Conservation (phyloP, 2,113 vertebrate genomes). For the Misgurnus anguillicaudatus region DNA sequence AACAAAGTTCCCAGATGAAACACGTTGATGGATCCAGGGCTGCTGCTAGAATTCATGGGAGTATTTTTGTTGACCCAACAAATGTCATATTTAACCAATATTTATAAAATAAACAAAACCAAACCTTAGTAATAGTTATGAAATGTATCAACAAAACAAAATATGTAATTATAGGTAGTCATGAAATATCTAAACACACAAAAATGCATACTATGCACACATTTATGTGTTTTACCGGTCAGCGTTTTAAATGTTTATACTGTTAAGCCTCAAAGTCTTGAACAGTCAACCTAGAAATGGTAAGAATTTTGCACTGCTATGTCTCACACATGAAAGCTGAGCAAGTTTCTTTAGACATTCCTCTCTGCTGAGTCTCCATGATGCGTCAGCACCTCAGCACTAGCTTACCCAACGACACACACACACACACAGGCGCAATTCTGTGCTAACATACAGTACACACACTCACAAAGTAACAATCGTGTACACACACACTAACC, state of each 20-base stretch:
- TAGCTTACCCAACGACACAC: slow-evolving; percentile 32
- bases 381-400: slow-evolving; percentile 32
- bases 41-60: no score
- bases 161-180: no score
- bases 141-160: no score
- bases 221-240: slow-evolving; percentile 9
- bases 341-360: background rate
- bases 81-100: no score
- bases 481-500: slow-evolving; percentile 15
- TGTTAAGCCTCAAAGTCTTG: background rate
- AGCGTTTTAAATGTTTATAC: background rate
- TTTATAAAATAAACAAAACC: no score
- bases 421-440: background rate
- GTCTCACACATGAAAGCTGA: background rate
- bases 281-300: background rate
- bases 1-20: no score
- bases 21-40: no score
- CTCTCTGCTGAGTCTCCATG: slow-evolving; percentile 8
- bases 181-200: no score
- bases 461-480: background rate
- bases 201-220: background rate
- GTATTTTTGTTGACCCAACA: no score
- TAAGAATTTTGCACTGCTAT: background rate
- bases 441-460: background rate
- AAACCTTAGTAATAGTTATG: no score